Evolutionary conservation across 2,113 vertebrate species (phyloP), one percentile per base, ranked within the genome.

Genomic region (Crotalus tigris): DNA sequence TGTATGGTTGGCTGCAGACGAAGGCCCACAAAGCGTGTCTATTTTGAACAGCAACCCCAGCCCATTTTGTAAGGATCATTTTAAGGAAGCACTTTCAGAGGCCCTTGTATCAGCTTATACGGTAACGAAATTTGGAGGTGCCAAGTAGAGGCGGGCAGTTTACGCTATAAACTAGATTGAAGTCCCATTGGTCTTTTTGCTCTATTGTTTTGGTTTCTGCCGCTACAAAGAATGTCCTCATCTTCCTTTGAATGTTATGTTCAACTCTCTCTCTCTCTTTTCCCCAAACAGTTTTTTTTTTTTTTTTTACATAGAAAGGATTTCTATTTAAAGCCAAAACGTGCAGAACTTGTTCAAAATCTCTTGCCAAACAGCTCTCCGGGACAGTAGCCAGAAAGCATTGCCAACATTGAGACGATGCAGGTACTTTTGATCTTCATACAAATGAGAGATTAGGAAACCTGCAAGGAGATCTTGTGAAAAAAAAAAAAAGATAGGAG

Each of bases 281-380:
- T 49, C 12, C 17, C 64, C 49, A 46, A 89, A 23, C 51, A 90
- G 17, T 44, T 39, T 13, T 64, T 64, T 12, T 64, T 24, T 24
- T 64, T n/a, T 64, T n/a, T 69, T 81, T 81, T 85, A 3, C 10
- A 17, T 29, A 90, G 93, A 51, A 95, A 94, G 49, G 23, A 24
- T 33, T 57, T 24, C 44, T 86, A 87, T 94, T 94, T 88, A 93
- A 93, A 94, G 90, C 33, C 21, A 86, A 1, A 93, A 92, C 91
- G 15, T 69, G 58, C 61, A 59, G 39, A 92, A 90, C 6, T 59
- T 95, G 75, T 0, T n/a, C 90, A 3, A 59, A 11, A 75, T 91
- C n/a, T 69, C 93, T 94, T 94, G 91, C 88, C 90, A 95, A 69
- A 51, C 88, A 92, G 44, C 39, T 89, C 46, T 49, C 87, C 49